Conservation (phyloP, 2,797 vertebrate genomes). For the Momotus momota region DNA sequence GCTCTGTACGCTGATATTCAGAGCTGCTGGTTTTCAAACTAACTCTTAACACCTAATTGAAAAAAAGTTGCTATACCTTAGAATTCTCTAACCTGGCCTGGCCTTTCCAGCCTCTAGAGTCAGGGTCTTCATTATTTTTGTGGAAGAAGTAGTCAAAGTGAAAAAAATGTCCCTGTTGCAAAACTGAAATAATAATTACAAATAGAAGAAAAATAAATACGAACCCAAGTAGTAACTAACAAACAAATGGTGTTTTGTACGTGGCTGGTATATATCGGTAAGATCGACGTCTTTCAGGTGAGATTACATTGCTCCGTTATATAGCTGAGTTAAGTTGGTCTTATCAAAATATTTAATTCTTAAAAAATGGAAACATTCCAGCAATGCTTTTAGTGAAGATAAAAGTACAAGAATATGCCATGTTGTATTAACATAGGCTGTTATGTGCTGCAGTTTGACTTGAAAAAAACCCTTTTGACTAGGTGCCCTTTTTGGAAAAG, state of each 20-base stretch:
- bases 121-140: background rate
- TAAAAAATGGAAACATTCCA: background rate
- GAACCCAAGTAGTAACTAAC: background rate
- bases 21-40: background rate
- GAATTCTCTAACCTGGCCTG: background rate
- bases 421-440: rapidly evolving
- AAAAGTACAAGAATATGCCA: background rate
- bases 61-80: background rate
- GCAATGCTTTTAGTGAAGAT: background rate
- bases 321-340: background rate
- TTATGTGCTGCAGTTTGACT: background rate
- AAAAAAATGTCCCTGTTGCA: background rate
- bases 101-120: background rate
- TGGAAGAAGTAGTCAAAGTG: background rate
- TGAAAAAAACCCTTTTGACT: background rate
- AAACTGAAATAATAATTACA: background rate
- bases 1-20: background rate
- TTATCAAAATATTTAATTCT: background rate
- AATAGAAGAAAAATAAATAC: background rate
- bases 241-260: background rate
- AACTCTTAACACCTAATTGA: background rate
- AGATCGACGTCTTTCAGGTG: background rate
- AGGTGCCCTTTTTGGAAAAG: background rate
- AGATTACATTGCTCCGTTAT: background rate
- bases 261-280: background rate